Conservation (phyloP, 2,113 vertebrate genomes). For the Glaucidium brasilianum region DNA sequence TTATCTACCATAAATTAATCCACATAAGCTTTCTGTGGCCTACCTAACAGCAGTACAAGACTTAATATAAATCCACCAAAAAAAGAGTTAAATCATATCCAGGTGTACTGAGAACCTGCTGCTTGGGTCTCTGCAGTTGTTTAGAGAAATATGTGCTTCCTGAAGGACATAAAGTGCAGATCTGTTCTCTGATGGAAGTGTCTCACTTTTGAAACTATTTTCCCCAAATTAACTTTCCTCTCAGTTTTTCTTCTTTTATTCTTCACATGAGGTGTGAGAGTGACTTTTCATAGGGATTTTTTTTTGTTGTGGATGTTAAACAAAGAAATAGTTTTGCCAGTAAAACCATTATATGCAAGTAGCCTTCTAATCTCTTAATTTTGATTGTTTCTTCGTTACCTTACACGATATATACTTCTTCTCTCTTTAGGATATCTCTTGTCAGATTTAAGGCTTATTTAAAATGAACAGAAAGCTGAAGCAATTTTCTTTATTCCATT, state of each 20-base stretch:
- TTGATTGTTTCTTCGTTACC: slow-evolving; percentile 77
- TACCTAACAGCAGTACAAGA: slow-evolving; percentile 27
- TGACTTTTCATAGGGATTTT: slow-evolving; percentile 32
- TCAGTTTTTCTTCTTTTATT: slow-evolving; percentile 31
- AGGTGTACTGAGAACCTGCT: slow-evolving; percentile 30
- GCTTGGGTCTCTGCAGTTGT: slow-evolving; percentile 26
- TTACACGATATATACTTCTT: slow-evolving; percentile 77
- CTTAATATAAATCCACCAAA: slow-evolving; percentile 23
- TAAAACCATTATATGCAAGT: slow-evolving; percentile 61
- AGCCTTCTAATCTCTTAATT: slow-evolving; percentile 76
- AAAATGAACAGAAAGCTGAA: slow-evolving; percentile 88
- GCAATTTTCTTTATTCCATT: slow-evolving; percentile 89
- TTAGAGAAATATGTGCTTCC: slow-evolving; percentile 45
- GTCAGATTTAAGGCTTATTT: slow-evolving; percentile 88
- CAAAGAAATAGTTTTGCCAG: slow-evolving; percentile 51
- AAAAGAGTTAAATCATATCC: slow-evolving; percentile 7
- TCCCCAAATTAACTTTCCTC: slow-evolving; percentile 41
- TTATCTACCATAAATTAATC: slow-evolving; percentile 28
- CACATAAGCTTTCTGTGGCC: neutral
- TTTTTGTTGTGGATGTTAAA: slow-evolving; percentile 48
- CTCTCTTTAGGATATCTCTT: slow-evolving; percentile 82
- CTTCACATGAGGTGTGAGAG: slow-evolving; percentile 14
- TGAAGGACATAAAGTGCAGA: slow-evolving; percentile 21
- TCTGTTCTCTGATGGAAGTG: slow-evolving; percentile 59
- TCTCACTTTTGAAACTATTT: slow-evolving; percentile 53